phyloP scores from a whole-genome alignment of 2,888 invertebrate genomes.

The Lochmaea crataegi region DNA sequence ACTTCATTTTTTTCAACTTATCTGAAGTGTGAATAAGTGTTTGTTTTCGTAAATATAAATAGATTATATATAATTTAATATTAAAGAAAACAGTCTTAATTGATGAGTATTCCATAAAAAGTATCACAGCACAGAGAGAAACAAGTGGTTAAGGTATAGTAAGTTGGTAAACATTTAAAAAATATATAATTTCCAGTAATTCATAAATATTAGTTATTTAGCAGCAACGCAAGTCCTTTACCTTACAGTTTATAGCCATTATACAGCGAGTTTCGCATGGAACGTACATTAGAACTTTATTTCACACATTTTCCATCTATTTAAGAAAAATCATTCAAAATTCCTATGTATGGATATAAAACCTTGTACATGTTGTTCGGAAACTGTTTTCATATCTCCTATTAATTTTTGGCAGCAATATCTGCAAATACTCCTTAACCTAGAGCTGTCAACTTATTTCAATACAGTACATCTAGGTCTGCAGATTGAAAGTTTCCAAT shows the following conservation, averaged over 20 bases:
- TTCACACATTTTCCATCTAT: not conserved
- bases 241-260: slow-evolving; percentile 44
- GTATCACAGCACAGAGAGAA: slow-evolving; percentile 60
- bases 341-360: no score
- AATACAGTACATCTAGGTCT: no score
- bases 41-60: not conserved
- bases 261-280: slow-evolving; percentile 34
- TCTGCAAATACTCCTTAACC: no score
- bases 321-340: no score
- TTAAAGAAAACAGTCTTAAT: slow-evolving; percentile 44
- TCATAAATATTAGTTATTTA: not conserved
- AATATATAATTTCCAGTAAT: not conserved
- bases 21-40: not conserved
- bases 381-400: no score
- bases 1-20: not conserved
- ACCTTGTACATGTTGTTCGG: no score
- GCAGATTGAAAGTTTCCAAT: no score
- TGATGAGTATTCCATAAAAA: slow-evolving; percentile 38
- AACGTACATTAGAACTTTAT: not conserved
- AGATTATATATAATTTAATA: slow-evolving; percentile 14
- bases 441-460: no score
- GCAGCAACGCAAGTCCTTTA: not conserved
- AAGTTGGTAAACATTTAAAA: slow-evolving; percentile 4
- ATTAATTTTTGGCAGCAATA: no score
- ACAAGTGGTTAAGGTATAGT: slow-evolving; percentile 53